Evolutionary conservation across 2,888 invertebrate species (phyloP), one percentile per base, ranked within the genome.

Genomic region (Pammene fasciana): DNA sequence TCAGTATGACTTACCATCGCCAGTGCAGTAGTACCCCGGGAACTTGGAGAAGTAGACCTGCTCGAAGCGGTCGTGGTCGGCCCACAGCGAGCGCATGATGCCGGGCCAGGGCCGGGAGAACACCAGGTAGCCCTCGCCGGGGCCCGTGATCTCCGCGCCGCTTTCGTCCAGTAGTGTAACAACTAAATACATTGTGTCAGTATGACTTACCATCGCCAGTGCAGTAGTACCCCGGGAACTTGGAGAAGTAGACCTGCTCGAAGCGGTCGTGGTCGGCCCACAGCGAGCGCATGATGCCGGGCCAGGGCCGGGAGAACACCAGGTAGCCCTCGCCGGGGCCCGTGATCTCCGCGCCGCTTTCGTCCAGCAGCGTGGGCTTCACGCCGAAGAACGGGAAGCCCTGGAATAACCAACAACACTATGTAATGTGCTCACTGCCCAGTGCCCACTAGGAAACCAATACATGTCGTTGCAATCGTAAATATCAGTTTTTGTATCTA

Each of bases 361-460:
- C 98, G 82, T 97, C 97, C 74, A 99, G 87, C 43, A 99, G 89
- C 38, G 94, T 95, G 10, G 99, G 97, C 73, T 97, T 94, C 4
- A 99, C 97, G 16, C 99, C 99, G 86, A 99, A 99, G 94, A 99
- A 99, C 73, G 99, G 99, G 82, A 98, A 97, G 0, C 97, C 95
- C 97, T 98, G 87, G 8, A 83, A 64, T 8, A 11, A 5, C 54
- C 11, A 10, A 14, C 26, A 52, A 50, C 18, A 16, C 50, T 18
- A 50, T 13, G 13, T 13, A 13, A 38, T 38, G 9, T 9, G 8
- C 46, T 46, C 7, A 46, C 4, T 1, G 26, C n/a, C n/a, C n/a
- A n/a, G 9, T 9, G 8, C 46, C 14, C 7, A 46, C 4, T 1
- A 4, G 26, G 26, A 26, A 26, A 26, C 26, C 26, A 26, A n/a